Percentiles rank a stretch among this genome's conserved stretches.
These are phyloP conservation scores for Hydrochoerus hydrochaeris DNA, from an alignment of 2,113 vertebrate genomes.

Conservation along the genomic window DNA sequence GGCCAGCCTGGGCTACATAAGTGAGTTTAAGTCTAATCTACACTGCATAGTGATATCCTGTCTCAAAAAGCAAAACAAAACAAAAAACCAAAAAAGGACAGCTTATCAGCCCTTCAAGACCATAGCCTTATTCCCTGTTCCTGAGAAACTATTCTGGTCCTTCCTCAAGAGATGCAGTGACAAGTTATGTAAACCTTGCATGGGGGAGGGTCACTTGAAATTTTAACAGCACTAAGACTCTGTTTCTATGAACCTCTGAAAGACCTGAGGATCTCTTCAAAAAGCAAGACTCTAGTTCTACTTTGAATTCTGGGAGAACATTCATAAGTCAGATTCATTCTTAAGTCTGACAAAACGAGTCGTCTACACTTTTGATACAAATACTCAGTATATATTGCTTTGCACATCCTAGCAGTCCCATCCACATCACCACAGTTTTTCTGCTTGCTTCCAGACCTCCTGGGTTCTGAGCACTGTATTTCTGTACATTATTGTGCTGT, in stretches of 20 bases:
- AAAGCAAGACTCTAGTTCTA: neutral
- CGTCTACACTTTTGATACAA: neutral
- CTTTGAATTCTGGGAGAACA: neutral
- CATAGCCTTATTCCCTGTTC: neutral
- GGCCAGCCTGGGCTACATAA: neutral
- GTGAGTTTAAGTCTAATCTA: neutral
- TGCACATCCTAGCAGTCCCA: neutral
- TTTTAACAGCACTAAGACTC: neutral
- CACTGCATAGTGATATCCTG: neutral
- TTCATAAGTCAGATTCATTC: neutral
- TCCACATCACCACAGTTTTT: neutral
- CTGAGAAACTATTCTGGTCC: neutral
- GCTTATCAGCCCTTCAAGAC: neutral
- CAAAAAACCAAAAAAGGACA: neutral
- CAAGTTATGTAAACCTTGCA: neutral
- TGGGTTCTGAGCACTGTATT: neutral
- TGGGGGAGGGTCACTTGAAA: neutral
- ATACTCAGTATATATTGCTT: neutral
- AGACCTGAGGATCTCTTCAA: neutral
- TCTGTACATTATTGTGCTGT: neutral
- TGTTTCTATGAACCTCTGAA: neutral
- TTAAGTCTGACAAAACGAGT: neutral
- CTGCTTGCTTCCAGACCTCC: neutral
- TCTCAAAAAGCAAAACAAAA: too few species aligned
- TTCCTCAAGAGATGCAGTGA: neutral